Evolutionary conservation across 1,140 invertebrate species (phyloP).

Genomic region (Chlorops oryzae): DNA sequence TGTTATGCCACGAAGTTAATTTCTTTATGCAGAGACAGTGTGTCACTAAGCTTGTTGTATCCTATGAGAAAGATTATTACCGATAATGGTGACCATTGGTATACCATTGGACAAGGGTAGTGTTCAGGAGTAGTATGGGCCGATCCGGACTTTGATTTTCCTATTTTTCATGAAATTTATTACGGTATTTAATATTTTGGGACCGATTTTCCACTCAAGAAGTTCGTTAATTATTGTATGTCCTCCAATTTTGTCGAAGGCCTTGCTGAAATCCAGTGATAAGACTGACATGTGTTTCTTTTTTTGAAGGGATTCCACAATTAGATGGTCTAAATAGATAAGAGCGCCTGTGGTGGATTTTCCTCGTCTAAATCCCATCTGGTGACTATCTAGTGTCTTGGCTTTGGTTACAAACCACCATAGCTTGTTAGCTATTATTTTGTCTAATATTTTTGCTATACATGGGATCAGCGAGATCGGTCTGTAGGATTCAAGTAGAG

Average conservation of each 20-base stretch:
- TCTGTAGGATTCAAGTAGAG: constrained; percentile 8
- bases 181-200: constrained; percentile 14
- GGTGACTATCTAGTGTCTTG: constrained; percentile 11
- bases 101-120: too few species aligned
- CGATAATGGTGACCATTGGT: too few species aligned
- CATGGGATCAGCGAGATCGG: constrained; percentile 19
- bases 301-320: not conserved
- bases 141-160: constrained; percentile 7
- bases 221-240: constrained; percentile 14
- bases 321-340: constrained; percentile 12
- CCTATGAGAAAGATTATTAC: too few species aligned
- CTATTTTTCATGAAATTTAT: constrained; percentile 16
- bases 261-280: constrained; percentile 17
- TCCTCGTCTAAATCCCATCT: constrained; percentile 13
- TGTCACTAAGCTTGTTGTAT: too few species aligned
- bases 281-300: constrained; percentile 16
- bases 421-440: constrained; percentile 18
- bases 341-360: constrained; percentile 16
- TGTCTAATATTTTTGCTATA: constrained; percentile 13
- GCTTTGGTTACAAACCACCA: constrained; percentile 16
- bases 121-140: constrained; percentile 7
- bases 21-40: too few species aligned
- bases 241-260: constrained; percentile 14
- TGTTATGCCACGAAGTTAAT: too few species aligned
- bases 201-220: constrained; percentile 13